Evolutionary conservation across 1,140 invertebrate species (phyloP).

Genomic region (Helicoverpa armigera): DNA sequence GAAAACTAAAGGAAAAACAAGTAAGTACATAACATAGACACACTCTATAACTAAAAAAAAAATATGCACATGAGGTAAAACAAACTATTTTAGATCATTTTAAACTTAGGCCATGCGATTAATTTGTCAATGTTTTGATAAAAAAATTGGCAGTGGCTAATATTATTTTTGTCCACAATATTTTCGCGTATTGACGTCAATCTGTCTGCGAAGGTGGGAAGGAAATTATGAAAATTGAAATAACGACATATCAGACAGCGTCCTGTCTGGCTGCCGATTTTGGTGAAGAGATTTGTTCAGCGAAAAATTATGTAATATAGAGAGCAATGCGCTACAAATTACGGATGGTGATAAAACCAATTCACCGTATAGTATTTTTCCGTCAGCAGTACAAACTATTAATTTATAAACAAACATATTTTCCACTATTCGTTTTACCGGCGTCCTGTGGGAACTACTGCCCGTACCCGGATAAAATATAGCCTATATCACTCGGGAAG

Average conservation of each 20-base stretch:
- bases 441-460: too few species aligned
- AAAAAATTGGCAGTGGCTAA: not conserved
- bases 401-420: too few species aligned
- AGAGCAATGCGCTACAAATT: too few species aligned
- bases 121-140: constrained; percentile 35
- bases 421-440: too few species aligned
- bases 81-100: constrained; percentile 6
- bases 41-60: not conserved
- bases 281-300: not conserved
- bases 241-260: not conserved
- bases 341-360: too few species aligned
- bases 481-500: too few species aligned
- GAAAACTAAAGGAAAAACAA: constrained; percentile 17
- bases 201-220: constrained; percentile 22
- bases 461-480: too few species aligned
- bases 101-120: constrained; percentile 8
- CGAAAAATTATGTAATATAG: too few species aligned
- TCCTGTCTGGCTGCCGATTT: constrained; percentile 13
- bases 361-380: too few species aligned
- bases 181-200: constrained; percentile 28
- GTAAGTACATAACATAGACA: constrained; percentile 22
- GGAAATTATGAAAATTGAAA: constrained; percentile 12
- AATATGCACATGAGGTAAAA: not conserved
- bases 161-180: constrained; percentile 26
- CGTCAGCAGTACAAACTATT: too few species aligned